These are phyloP conservation scores for Drosophila aldrichi DNA, from an alignment of 2,888 invertebrate species.

Conservation along the genomic window DNA sequence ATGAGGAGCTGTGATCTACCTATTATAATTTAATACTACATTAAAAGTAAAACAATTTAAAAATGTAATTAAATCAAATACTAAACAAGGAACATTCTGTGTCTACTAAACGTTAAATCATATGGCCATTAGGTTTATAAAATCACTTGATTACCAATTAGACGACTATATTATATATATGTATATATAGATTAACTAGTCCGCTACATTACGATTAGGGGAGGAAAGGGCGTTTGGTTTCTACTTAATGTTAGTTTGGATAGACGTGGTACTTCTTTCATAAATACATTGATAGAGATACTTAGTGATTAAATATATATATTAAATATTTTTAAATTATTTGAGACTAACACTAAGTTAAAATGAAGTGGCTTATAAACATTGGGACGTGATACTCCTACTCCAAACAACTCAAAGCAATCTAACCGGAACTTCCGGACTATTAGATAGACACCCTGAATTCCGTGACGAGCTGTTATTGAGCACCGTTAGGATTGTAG, in stretches of 20 bases:
- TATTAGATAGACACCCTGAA: neutral
- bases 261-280: constrained; percentile 33
- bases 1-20: neutral
- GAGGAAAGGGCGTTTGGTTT: neutral
- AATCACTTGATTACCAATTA: constrained; percentile 37
- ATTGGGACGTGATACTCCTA: constrained; percentile 11
- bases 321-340: constrained; percentile 20
- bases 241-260: constrained; percentile 23
- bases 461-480: neutral
- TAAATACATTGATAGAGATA: constrained; percentile 27
- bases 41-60: constrained; percentile 23
- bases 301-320: constrained; percentile 9
- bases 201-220: constrained; percentile 5
- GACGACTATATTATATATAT: constrained; percentile 22
- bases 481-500: neutral
- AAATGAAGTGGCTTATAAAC: constrained; percentile 49
- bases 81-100: constrained; percentile 68
- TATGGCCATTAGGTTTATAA: constrained; percentile 46
- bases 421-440: neutral
- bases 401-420: neutral
- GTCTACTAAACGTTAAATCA: constrained; percentile 17
- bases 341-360: constrained; percentile 33
- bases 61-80: constrained; percentile 37
- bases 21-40: constrained; percentile 38
- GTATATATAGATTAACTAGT: constrained; percentile 39